phyloP scores from a whole-genome alignment of 2,888 invertebrate genomes.

The Ptilodon capucinus region DNA sequence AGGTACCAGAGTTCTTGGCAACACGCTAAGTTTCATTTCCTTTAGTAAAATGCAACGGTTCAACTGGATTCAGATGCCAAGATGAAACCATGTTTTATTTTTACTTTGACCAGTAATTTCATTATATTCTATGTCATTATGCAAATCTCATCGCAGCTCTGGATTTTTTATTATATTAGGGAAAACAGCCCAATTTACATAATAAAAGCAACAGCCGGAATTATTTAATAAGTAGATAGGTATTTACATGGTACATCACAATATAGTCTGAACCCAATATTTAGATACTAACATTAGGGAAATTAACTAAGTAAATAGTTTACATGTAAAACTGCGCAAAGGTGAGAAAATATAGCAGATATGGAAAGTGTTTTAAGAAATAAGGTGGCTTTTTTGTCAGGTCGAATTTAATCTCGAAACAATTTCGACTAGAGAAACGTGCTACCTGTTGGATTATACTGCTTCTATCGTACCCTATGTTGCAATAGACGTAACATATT shows the following conservation, averaged over 20 bases:
- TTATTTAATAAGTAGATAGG: no score
- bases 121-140: not conserved
- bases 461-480: not conserved
- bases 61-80: not conserved
- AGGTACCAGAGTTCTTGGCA: not conserved
- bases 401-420: not conserved
- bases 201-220: not conserved
- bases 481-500: not conserved
- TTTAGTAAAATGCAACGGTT: not conserved
- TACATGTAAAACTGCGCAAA: no score
- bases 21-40: not conserved
- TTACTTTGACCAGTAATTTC: not conserved
- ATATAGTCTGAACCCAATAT: no score
- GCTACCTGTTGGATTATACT: not conserved
- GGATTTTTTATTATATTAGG: not conserved
- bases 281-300: no score
- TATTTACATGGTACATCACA: no score
- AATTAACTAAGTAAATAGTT: no score
- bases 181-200: not conserved
- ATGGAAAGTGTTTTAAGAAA: no score
- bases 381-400: no score
- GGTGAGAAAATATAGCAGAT: no score
- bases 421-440: not conserved
- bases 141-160: not conserved
- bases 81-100: not conserved